Percentiles rank a stretch among this genome's conserved stretches.
These are phyloP conservation scores for Polydrusus tereticollis DNA, from an alignment of 2,888 invertebrate genomes.

Conservation along the genomic window DNA sequence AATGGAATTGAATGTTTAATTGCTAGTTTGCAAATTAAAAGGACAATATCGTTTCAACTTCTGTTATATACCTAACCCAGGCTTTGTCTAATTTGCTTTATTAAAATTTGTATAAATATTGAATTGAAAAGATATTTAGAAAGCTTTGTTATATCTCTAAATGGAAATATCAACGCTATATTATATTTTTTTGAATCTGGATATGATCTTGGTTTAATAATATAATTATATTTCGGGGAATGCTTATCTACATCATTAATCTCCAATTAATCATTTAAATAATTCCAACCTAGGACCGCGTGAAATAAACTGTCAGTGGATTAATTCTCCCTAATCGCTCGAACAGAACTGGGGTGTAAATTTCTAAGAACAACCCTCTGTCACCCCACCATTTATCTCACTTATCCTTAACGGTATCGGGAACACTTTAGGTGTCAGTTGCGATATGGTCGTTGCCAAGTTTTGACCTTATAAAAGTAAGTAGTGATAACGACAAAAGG, in stretches of 20 bases:
- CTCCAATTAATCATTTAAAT: neutral
- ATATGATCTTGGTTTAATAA: too few species aligned
- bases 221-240: too few species aligned
- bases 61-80: neutral
- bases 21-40: neutral
- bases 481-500: too few species aligned
- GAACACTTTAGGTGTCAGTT: neutral
- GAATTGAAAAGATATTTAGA: neutral
- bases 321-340: neutral
- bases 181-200: too few species aligned
- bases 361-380: conserved; percentile 9
- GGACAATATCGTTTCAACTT: neutral
- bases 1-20: neutral
- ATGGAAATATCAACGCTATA: too few species aligned
- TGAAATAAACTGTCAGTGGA: neutral
- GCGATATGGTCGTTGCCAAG: neutral
- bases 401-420: conserved; percentile 12
- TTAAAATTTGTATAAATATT: neutral
- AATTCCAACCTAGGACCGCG: neutral
- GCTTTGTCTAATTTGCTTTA: neutral
- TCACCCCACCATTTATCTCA: conserved; percentile 3
- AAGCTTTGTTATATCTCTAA: neutral
- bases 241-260: too few species aligned
- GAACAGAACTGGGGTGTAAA: conserved; percentile 7
- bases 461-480: too few species aligned